A percentile compares a stretch with the other conserved stretches of the same genome.
These are phyloP conservation scores for Recurvirostra avosetta DNA, from an alignment of 2,113 vertebrate genomes.

Conservation along the genomic window DNA sequence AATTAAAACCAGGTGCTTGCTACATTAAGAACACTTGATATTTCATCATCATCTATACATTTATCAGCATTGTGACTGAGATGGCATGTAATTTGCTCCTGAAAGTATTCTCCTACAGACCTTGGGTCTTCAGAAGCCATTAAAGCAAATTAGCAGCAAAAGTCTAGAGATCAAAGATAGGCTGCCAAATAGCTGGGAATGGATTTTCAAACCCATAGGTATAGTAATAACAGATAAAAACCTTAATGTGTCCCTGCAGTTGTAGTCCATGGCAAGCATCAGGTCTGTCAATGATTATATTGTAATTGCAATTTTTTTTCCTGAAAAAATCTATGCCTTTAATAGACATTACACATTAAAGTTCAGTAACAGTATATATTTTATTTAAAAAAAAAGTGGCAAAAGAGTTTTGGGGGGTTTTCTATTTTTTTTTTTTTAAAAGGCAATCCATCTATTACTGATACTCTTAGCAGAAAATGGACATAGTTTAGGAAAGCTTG, in stretches of 20 bases:
- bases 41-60: conserved; percentile 53
- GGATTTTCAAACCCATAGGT: conserved; percentile 5
- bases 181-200: background rate
- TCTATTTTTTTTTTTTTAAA: background rate
- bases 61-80: conserved; percentile 36
- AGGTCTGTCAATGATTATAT: background rate
- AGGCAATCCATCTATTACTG: background rate
- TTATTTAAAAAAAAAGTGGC: background rate
- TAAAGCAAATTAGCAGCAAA: conserved; percentile 28
- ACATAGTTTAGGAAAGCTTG: background rate
- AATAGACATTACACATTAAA: background rate
- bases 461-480: background rate
- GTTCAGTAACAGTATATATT: background rate
- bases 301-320: background rate
- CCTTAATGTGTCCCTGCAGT: conserved; percentile 3
- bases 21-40: conserved; percentile 50
- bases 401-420: background rate
- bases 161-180: conserved; percentile 27
- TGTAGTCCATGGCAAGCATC: background rate
- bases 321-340: background rate
- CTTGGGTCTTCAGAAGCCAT: conserved; percentile 44
- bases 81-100: conserved; percentile 36
- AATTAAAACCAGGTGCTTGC: conserved; percentile 33
- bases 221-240: conserved; percentile 9
- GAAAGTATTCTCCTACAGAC: conserved; percentile 29